Base-by-base conservation (phyloP, 2,113 vertebrate species). In the Archilochus colubris region DNA sequence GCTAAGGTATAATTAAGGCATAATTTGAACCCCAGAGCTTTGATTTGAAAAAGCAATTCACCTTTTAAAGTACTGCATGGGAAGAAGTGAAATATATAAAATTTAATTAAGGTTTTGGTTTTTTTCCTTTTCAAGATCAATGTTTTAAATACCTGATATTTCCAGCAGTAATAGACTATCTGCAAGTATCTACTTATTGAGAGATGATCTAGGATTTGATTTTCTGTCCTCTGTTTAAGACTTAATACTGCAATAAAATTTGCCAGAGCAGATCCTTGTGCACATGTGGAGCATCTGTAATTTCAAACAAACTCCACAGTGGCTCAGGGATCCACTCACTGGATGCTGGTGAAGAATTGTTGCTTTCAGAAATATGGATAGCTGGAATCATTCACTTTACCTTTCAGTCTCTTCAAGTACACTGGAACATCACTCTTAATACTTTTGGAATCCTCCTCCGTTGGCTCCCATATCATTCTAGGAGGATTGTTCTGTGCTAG, bases 381-480 rank as follows among this genome's bases (percentile, higher is more conserved):
- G 95, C 85, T 91, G 79, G 89, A 97, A 97, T 74, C 54, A 95
- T 96, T 94, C 92, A 97, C 95, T 92, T 96, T 97, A 99, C 99
- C 99, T 99, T 99, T 99, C 92, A 99, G 98, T 94, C 99, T 98
- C 96, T 99, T 99, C 82, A 99, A 98, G 96, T 99, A 99, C 62
- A 99, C 98, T 3, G 99, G 99, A 83, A 99, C 98, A 1, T 99
- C 99, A 84, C 99, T 99, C 97, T 99, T 99, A 97, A 99, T 99
- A 95, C 99, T 99, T 98, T 99, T 99, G 97, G 98, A 98, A 97
- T 99, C 99, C 28, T 99, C 99, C 95, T 99, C 99, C 2, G 99
- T 97, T 23, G 99, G 98, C 84, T 99, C 99, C 72, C 98, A 98
- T 64, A 98, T 98, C 97, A 99, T 98, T 72, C 99, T 96, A 2